Percentiles rank a stretch among this genome's conserved stretches.
Conservation (phyloP, 2,888 invertebrate genomes). For the Microchrysa polita region DNA sequence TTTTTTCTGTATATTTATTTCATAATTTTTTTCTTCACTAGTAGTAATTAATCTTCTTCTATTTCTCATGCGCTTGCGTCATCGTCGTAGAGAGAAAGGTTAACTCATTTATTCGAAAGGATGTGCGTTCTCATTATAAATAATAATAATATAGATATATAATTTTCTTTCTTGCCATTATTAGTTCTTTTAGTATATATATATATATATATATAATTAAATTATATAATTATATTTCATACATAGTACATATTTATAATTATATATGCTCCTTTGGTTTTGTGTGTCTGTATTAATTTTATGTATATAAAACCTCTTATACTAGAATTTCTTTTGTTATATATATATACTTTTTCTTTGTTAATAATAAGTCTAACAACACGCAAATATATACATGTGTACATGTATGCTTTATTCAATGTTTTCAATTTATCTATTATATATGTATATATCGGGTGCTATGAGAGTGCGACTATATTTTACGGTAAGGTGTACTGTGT, state of each 20-base stretch:
- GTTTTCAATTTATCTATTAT: not conserved
- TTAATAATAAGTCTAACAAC: conserved; percentile 46
- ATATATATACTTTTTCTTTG: too few species aligned
- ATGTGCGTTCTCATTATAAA: conserved; percentile 45
- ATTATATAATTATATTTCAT: conserved; percentile 41
- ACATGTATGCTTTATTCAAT: conserved; percentile 45
- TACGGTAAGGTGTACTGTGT: conserved; percentile 44
- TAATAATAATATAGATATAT: conserved; percentile 24
- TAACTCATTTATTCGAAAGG: conserved; percentile 51
- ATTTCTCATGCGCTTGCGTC: conserved; percentile 7
- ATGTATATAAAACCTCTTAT: conserved; percentile 43
- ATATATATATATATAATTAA: conserved; percentile 45
- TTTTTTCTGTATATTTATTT: conserved; percentile 47
- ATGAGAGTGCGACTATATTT: conserved; percentile 47
- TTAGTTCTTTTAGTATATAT: conserved; percentile 24
- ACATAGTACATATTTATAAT: conserved; percentile 22
- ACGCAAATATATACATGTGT: conserved; percentile 49
- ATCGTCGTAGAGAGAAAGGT: conserved; percentile 21
- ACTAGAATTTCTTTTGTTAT: conserved; percentile 9
- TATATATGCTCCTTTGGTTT: conserved; percentile 24
- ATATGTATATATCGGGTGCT: conserved; percentile 45
- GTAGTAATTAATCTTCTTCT: too few species aligned
- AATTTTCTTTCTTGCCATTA: conserved; percentile 36
- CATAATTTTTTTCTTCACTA: conserved; percentile 43
- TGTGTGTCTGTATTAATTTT: conserved; percentile 23